These are phyloP conservation scores for Tragulus kanchil DNA, from an alignment of 2,113 vertebrate species.

Conservation along the genomic window DNA sequence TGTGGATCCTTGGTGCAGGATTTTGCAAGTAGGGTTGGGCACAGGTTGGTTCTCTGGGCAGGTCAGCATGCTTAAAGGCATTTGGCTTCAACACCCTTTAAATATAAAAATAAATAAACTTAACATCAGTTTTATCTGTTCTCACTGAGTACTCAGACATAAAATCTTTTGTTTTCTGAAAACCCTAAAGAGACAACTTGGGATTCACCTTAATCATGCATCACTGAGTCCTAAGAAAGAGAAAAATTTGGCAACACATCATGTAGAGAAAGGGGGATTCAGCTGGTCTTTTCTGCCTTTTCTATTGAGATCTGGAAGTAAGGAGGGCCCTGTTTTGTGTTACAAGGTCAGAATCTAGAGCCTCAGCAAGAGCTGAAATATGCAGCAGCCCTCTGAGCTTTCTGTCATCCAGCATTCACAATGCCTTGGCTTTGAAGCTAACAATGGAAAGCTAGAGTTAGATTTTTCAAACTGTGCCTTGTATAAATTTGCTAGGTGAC, in stretches of 20 bases:
- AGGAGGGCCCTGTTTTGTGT: constrained; percentile 36
- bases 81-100: constrained; percentile 36
- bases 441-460: constrained; percentile 46
- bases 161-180: constrained; percentile 63
- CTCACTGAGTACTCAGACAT: constrained; percentile 12
- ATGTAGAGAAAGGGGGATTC: not conserved
- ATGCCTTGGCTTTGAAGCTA: constrained; percentile 46
- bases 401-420: constrained; percentile 19
- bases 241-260: constrained; percentile 17
- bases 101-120: constrained; percentile 59
- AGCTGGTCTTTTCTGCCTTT: not conserved
- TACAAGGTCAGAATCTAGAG: constrained; percentile 54
- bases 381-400: not conserved
- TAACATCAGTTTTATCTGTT: constrained; percentile 29
- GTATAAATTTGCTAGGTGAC: constrained; percentile 29
- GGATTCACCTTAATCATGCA: constrained; percentile 4
- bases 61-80: not conserved
- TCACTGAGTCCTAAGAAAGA: not conserved
- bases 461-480: constrained; percentile 56
- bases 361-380: constrained; percentile 1
- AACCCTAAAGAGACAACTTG: constrained; percentile 21
- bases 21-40: not conserved
- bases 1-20: not conserved
- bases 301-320: not conserved
- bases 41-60: not conserved